Conservation (phyloP, 1,140 invertebrate genomes). For the Brachionus sp. region DNA sequence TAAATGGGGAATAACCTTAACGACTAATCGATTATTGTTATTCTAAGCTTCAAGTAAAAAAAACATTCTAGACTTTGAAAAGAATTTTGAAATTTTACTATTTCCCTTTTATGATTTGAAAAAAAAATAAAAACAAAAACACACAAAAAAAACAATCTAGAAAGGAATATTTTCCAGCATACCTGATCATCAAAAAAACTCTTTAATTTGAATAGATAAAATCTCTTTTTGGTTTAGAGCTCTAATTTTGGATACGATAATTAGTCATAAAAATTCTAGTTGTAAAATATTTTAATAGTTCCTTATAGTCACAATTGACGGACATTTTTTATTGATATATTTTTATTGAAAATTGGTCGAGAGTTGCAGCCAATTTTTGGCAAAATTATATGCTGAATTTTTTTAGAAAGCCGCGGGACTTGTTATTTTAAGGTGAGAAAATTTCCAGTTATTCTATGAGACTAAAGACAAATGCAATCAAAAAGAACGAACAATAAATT, state of each 20-base stretch:
- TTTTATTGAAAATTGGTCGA: neutral
- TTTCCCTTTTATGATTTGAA: neutral
- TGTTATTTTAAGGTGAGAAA: neutral
- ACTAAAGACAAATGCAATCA: neutral
- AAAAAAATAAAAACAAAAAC: neutral
- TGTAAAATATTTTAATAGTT: conserved; percentile 12
- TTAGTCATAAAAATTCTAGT: neutral
- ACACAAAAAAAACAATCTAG: neutral
- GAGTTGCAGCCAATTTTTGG: neutral
- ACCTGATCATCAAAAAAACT: neutral
- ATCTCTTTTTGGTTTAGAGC: neutral
- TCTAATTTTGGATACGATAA: neutral
- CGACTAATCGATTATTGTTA: conserved; percentile 41
- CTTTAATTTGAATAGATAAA: neutral
- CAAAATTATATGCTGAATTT: neutral
- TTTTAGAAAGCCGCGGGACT: neutral
- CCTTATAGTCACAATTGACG: conserved; percentile 5
- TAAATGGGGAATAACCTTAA: conserved; percentile 19
- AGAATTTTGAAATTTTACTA: neutral
- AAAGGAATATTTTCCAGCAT: neutral
- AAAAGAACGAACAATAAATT: neutral
- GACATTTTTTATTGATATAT: conserved; percentile 22
- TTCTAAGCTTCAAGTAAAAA: conserved; percentile 33
- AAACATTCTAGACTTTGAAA: neutral
- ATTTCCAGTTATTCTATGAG: neutral